Evolutionary conservation across 2,113 vertebrate genomes (phyloP), one percentile per base, ranked within the genome.

Genomic region (Naja naja): DNA sequence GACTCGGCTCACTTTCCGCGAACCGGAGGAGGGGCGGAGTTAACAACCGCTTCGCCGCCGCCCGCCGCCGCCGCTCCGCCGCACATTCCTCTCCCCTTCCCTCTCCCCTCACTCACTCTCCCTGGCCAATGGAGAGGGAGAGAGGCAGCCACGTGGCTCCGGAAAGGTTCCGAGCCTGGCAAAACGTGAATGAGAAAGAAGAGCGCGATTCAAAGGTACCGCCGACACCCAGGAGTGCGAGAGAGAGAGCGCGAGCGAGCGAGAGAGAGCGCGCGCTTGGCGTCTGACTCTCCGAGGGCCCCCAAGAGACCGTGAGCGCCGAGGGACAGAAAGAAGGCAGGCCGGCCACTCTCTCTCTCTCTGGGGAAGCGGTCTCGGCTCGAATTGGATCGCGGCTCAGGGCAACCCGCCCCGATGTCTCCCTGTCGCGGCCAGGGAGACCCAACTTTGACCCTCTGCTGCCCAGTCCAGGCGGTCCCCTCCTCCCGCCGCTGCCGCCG

Each of bases 201-300:
- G 98, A 98, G 98, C 98, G 98, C 97, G 97, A 98, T 98, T 98
- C 98, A 98, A 98, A 99, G 97, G 97, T 96, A 96, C 95, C 95
- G 96, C 96, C 94, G 96, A 96, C 96, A 95, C 97, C 93, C 94
- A 92, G 58, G 52, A 90, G 94, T 91, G 45, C 39, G 45, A 27
- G 91, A 43, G 89, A 43, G 90, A 11, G 56, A 18, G 85, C 1
- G 47, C 2, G 43, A 43, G 43, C 34, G 43, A 25, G 91, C 22
- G 87, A 43, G 89, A 34, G 90, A 11, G n/a, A n/a, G 55, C 7
- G 86, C 1, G 49, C 45, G 45, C 85, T 52, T n/a, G 27, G 49
- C 16, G 86, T 52, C 11, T 1, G 86, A 14, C 49, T 87, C 87
- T 88, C 87, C 22, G 53, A 56, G 88, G 87, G 34, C 34, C 49